These are phyloP conservation scores for Corythaixoides concolor DNA, from an alignment of 2,113 vertebrate species.

Conservation along the genomic window DNA sequence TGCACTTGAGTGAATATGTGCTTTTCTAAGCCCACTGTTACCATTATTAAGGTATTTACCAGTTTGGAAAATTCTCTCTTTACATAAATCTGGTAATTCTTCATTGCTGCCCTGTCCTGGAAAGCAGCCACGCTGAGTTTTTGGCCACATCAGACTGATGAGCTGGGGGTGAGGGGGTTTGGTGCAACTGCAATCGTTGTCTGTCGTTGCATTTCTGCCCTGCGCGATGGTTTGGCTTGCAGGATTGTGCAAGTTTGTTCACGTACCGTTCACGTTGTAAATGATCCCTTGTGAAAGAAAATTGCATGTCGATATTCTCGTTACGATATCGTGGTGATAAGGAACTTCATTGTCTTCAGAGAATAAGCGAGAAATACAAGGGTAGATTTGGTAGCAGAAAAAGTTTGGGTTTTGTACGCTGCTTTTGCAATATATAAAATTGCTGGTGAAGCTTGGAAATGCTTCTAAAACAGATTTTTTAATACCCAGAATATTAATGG, in stretches of 20 bases:
- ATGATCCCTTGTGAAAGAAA: not conserved
- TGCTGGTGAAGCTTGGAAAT: not conserved
- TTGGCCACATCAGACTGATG: not conserved
- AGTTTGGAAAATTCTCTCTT: not conserved
- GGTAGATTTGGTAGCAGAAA: not conserved
- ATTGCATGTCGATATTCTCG: not conserved
- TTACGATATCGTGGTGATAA: not conserved
- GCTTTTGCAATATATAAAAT: not conserved
- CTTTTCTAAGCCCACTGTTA: conserved; percentile 24
- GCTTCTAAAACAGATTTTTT: not conserved
- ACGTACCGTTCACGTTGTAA: not conserved
- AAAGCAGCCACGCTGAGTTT: not conserved
- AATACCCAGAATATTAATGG: not conserved
- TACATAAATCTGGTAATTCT: conserved; percentile 5
- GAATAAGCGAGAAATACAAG: not conserved
- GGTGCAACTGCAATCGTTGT: not conserved
- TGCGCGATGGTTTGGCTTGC: accelerated
- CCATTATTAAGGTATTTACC: conserved; percentile 12
- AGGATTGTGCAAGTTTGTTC: not conserved
- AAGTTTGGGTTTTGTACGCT: not conserved
- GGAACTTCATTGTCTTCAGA: not conserved
- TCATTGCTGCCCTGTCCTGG: not conserved
- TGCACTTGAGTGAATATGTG: conserved; percentile 37
- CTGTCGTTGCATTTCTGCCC: not conserved
- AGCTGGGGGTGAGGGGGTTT: not conserved